Percentiles rank a stretch among this genome's conserved stretches.
phyloP scores from a whole-genome alignment of 1,140 invertebrate species.

The Delia radicum region DNA sequence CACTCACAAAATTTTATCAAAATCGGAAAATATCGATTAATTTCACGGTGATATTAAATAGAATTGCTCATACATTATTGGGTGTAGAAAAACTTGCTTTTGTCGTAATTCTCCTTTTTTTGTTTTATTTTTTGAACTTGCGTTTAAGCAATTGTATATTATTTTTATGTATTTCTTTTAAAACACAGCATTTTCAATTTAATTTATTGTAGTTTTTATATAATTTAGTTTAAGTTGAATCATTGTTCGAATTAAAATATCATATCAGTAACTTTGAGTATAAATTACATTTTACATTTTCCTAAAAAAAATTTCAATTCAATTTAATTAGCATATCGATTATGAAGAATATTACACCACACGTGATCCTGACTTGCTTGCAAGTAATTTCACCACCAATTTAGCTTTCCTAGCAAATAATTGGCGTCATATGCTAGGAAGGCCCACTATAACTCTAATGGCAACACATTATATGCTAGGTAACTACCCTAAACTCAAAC shows the following conservation, averaged over 20 bases:
- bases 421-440: conserved; percentile 88
- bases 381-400: conserved; percentile 83
- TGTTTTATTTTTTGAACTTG: background rate
- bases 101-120: too few relatives aligned
- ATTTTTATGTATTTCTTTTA: background rate
- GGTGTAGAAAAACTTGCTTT: conserved; percentile 3
- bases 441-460: conserved; percentile 83
- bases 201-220: background rate
- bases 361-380: conserved; percentile 84
- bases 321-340: conserved; percentile 77
- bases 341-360: conserved; percentile 91
- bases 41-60: too few relatives aligned
- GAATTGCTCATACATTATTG: background rate
- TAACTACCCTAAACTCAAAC: conserved; percentile 59
- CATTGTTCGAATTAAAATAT: too few relatives aligned
- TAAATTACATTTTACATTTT: background rate
- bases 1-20: too few relatives aligned
- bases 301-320: background rate
- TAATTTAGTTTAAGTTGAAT: too few relatives aligned
- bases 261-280: too few relatives aligned
- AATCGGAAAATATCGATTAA: too few relatives aligned
- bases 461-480: conserved; percentile 78
- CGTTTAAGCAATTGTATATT: background rate
- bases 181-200: background rate
- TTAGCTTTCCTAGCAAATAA: conserved; percentile 90